Base-by-base conservation (phyloP, 2,888 invertebrate genomes). In the Graphium colonna region DNA sequence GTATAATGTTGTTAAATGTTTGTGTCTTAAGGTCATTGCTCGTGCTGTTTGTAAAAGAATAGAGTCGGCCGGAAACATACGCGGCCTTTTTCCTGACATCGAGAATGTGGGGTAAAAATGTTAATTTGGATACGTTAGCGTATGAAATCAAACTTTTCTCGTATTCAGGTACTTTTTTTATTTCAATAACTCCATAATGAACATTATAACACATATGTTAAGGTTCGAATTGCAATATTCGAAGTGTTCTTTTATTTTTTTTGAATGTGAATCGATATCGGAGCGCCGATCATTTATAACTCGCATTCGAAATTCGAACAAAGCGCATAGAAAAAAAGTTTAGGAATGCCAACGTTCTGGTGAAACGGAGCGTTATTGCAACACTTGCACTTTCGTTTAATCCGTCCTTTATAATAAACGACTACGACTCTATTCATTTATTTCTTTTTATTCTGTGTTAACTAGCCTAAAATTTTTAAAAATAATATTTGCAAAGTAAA, bases 371-470 rank as follows among this genome's bases (percentile, higher is more conserved):
- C 81, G 84, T 84, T 84, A 82, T 86, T 79, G 84, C 76, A 81
- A 87, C 90, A 90, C 90, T 90, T 90, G 88, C 90, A 86, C 88
- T 90, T 88, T 90, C 85, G 69, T 76, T 75, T 42, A 38, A 70
- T 73, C 65, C 71, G 68, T n/a, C n/a, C n/a, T n/a, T n/a, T n/a
- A n/a, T n/a, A n/a, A n/a, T n/a, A n/a, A n/a, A n/a, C n/a, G n/a
- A n/a, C n/a, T n/a, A n/a, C n/a, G n/a, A n/a, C n/a, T n/a, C n/a
- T n/a, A n/a, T n/a, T n/a, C n/a, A n/a, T n/a, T n/a, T n/a, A n/a
- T n/a, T n/a, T n/a, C n/a, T n/a, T n/a, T n/a, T n/a, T n/a, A n/a
- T n/a, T n/a, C n/a, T n/a, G n/a, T n/a, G n/a, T n/a, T n/a, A n/a
- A n/a, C n/a, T n/a, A n/a, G n/a, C n/a, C n/a, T n/a, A n/a, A n/a